Percentiles rank a stretch among this genome's conserved stretches.
Conservation (phyloP, 2,797 vertebrate species). For the Pangasius mekongensis region DNA sequence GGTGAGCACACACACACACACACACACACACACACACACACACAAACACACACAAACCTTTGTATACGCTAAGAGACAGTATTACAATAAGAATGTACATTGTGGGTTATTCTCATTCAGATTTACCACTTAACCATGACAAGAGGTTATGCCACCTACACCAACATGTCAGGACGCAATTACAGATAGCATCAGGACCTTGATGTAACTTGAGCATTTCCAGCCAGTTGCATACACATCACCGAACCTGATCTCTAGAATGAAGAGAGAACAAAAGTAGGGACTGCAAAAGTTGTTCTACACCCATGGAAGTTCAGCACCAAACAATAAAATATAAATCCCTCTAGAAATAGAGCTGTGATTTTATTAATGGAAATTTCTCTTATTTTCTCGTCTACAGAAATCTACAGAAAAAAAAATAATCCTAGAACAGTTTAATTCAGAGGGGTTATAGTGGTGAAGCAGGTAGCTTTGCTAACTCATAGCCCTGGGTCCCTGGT, state of each 20-base stretch:
- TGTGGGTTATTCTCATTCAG: not conserved
- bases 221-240: not conserved
- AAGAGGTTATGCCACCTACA: not conserved
- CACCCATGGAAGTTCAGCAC: not conserved
- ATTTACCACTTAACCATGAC: not conserved
- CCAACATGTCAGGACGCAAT: not conserved
- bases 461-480: not conserved
- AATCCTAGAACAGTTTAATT: not conserved
- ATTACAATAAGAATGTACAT: not conserved
- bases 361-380: too few relatives aligned
- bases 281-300: not conserved
- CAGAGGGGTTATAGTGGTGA: not conserved
- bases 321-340: not conserved
- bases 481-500: not conserved
- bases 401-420: not conserved
- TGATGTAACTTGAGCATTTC: not conserved
- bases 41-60: not conserved
- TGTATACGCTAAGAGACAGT: not conserved
- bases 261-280: not conserved
- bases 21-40: conserved; percentile 6
- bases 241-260: not conserved
- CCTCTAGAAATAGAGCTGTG: not conserved
- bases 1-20: conserved; percentile 43
- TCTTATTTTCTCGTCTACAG: not conserved
- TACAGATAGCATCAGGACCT: conserved; percentile 6